A percentile compares a stretch with the other conserved stretches of the same genome.
phyloP scores from a whole-genome alignment of 1,140 invertebrate genomes.

The Anadara kagoshimensis region DNA sequence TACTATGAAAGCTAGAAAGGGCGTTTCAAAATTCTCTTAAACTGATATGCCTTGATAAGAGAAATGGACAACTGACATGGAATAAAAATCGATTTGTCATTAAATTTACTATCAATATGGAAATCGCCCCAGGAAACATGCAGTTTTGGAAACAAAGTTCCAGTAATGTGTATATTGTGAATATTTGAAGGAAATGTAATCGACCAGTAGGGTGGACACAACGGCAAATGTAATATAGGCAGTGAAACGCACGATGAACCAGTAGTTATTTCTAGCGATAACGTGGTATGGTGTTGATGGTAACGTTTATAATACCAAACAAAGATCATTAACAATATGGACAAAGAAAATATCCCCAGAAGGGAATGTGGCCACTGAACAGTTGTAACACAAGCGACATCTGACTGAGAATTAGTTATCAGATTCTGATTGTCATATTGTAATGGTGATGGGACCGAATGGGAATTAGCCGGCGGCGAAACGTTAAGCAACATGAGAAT shows the following conservation, averaged over 20 bases:
- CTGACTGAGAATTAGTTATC: background rate
- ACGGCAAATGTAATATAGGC: background rate
- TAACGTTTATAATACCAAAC: background rate
- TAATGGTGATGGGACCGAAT: background rate
- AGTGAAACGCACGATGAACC: background rate
- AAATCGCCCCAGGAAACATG: background rate
- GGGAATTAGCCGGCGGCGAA: background rate
- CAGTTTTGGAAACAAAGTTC: background rate
- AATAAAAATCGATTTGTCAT: too few relatives aligned
- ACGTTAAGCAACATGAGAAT: background rate
- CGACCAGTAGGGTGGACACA: background rate
- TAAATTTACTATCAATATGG: background rate
- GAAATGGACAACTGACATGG: too few relatives aligned
- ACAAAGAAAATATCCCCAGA: background rate
- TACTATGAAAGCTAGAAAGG: too few relatives aligned
- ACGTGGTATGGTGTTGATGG: background rate
- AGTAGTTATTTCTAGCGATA: background rate
- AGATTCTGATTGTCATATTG: background rate
- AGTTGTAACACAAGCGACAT: too few relatives aligned
- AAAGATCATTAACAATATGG: background rate
- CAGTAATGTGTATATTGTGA: background rate
- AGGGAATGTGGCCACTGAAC: background rate
- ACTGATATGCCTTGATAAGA: too few relatives aligned
- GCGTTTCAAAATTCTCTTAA: too few relatives aligned
- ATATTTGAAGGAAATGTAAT: background rate